Percentiles rank a stretch among this genome's conserved stretches.
Evolutionary conservation across 2,888 invertebrate genomes (phyloP).

Genomic region (Drosophila macrospina): DNA sequence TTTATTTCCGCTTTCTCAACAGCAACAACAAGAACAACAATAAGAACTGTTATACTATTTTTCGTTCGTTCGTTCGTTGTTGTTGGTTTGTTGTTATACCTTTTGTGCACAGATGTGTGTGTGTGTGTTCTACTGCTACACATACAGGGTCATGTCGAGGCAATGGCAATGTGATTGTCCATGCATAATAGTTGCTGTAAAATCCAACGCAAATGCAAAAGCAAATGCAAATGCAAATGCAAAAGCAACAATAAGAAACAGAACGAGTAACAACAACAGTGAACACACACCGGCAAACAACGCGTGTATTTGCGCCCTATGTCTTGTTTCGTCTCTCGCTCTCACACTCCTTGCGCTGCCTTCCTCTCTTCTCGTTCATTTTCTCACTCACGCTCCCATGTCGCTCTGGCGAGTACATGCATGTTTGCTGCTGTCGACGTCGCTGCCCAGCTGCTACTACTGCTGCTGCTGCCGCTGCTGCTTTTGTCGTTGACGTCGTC

Average conservation of each 20-base stretch:
- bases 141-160: conserved; percentile 38
- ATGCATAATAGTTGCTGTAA: conserved; percentile 24
- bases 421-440: conserved; percentile 35
- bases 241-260: conserved; percentile 25
- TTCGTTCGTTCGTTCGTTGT: conserved; percentile 1
- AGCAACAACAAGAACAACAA: conserved; percentile 26
- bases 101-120: conserved; percentile 24
- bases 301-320: conserved; percentile 34
- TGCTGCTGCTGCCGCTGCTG: conserved; percentile 15
- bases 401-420: conserved; percentile 14
- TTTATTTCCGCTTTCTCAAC: conserved; percentile 26
- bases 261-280: conserved; percentile 30
- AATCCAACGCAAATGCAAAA: conserved; percentile 16
- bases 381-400: conserved; percentile 16
- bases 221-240: conserved; percentile 17
- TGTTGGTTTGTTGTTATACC: conserved; percentile 29
- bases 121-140: conserved; percentile 15
- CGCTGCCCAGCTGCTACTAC: conserved; percentile 1
- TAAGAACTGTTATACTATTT: conserved; percentile 43
- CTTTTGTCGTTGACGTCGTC: conserved; percentile 15
- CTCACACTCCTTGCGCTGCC: background rate
- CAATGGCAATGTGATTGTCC: conserved; percentile 39
- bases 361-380: conserved; percentile 3
- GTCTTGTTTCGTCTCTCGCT: conserved; percentile 22
- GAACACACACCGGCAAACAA: conserved; percentile 41